phyloP scores from a whole-genome alignment of 2,113 vertebrate species.

The Tupaia chinensis region DNA sequence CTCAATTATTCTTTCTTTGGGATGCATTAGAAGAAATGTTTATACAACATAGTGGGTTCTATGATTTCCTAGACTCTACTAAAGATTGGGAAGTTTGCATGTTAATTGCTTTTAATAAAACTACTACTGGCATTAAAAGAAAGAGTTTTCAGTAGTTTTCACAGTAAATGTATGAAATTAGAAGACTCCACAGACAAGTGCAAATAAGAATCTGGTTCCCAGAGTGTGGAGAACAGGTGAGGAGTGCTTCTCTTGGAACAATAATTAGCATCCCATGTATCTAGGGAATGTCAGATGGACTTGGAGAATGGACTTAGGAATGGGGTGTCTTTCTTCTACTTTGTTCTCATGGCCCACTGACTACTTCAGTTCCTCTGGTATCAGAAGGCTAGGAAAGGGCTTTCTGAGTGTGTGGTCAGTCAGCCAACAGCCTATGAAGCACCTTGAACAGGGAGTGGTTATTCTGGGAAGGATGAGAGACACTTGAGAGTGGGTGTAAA shows the following conservation, averaged over 20 bases:
- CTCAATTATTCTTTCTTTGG: neutral
- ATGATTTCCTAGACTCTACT: neutral
- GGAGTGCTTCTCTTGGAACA: neutral
- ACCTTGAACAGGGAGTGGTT: neutral
- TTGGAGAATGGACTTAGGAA: neutral
- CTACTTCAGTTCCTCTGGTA: neutral
- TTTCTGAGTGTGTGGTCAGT: neutral
- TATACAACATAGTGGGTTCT: neutral
- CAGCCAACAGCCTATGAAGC: neutral
- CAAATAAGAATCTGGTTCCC: neutral
- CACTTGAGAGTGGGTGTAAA: neutral
- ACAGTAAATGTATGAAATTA: neutral
- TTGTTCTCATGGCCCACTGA: neutral
- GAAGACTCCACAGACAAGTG: neutral
- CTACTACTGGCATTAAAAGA: neutral
- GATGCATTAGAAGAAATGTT: neutral
- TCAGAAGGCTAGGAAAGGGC: neutral
- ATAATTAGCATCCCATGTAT: neutral
- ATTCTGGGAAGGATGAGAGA: neutral
- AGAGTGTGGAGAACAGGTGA: neutral
- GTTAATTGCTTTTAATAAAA: constrained; percentile 27
- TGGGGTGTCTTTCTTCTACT: neutral
- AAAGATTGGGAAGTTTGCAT: neutral
- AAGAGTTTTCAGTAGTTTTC: neutral
- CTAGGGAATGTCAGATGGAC: neutral